Evolutionary conservation across 1,140 invertebrate species (phyloP), one percentile per base, ranked within the genome.

Genomic region (Elymnias hypermnestra): DNA sequence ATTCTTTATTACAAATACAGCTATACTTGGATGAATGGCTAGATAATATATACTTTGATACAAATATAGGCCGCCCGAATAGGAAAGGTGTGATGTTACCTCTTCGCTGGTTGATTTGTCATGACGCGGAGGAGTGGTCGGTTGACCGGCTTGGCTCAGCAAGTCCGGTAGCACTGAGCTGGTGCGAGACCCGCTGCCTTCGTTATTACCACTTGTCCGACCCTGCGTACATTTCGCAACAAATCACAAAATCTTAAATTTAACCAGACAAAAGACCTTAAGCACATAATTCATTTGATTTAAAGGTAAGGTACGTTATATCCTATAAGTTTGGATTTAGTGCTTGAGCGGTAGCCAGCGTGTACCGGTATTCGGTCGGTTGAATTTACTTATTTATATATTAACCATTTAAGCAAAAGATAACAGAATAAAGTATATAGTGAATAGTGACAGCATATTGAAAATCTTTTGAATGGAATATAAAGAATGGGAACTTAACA

Each of bases 41-140:
- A 28, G 15, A 26, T 25, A 28, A 42, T 14, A 41, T 17, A 25
- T 31, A 19, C 29, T 2, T 2, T 9, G 10, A 13, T 13, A 13
- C 26, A 29, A 13, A 29, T 12, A 29, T 33, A 33, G 29, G 14
- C 14, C 8, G 13, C 7, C 12, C 12, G 29, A 33, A 5, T 33
- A 33, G 6, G 2, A 10, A 12, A 29, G 13, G 5, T 4, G 3
- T 15, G 12, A 23, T 19, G 90, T 89, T 87, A 97, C 96, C 94
- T 98, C 96, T 82, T 98, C 97, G 72, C 95, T 97, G 54, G 94
- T 94, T 37, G 94, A 93, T 75, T 97, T 97, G 87, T 98, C 96
- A 72, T 96, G 93, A 31, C 95, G 89, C 66, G 95, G 95, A 26
- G 93, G 92, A 19, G 91, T 92, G 61, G 93, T 93, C 41, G 94